Evolutionary conservation across 2,113 vertebrate species (phyloP), one percentile per base, ranked within the genome.

Genomic region (Hydrochoerus hydrochaeris): DNA sequence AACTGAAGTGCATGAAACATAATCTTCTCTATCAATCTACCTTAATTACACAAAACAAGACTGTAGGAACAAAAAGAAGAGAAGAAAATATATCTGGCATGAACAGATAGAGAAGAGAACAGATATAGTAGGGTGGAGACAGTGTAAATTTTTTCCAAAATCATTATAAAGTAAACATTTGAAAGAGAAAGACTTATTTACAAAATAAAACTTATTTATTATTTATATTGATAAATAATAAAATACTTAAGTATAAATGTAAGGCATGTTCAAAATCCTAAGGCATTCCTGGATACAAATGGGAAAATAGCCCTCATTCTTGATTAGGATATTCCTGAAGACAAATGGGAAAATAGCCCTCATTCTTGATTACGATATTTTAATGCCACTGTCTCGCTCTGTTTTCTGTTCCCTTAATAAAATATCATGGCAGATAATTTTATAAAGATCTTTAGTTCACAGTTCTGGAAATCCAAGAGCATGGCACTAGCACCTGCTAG

Each of bases 221-320:
- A n/a, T n/a, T n/a, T n/a, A n/a, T n/a, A n/a, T n/a, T n/a, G n/a
- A 73, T 83, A 62, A 62, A 90, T 78, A 16, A 81, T 73, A 84
- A 30, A 87, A 44, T 13, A 90, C 8, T 22, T 86, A 93, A 65
- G 46, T n/a, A 83, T 32, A 81, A 78, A 80, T 49, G 62, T 82
- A 87, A 84, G 14, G 26, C 63, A 80, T 38, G 30, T 85, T 95
- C 57, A 95, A 85, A 95, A 73, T 46, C 58, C 44, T 63, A 44
- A 84, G 83, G 80, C 17, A 88, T 58, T 78, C 13, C 77, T 85
- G 8, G 58, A 89, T 38, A 95, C 10, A 60, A 69, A 49, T 24
- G 28, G 32, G 80, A 88, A 93, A 10, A 84, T 32, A 89, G 57
- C 7, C 35, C 24, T 54, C 94, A 32, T 35, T 93, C 60, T 62